Evolutionary conservation across 2,113 vertebrate species (phyloP).

Genomic region (Planiliza haematocheilus): DNA sequence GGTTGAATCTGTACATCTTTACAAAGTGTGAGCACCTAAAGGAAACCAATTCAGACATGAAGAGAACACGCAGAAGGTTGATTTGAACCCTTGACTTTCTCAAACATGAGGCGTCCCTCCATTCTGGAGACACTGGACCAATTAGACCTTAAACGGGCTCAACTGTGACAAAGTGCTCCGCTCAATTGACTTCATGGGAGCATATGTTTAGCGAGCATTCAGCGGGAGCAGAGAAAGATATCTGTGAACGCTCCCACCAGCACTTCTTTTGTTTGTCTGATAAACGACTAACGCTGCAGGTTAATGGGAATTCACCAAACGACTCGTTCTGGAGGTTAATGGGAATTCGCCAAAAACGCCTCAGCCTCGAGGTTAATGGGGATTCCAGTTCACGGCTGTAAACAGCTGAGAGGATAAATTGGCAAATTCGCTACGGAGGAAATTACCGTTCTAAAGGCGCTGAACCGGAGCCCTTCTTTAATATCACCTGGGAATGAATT

Average conservation of each 20-base stretch:
- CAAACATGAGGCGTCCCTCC: no score
- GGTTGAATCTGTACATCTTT: neutral
- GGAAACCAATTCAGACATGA: no score
- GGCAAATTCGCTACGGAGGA: slow-evolving; percentile 55
- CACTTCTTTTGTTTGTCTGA: slow-evolving; percentile 32
- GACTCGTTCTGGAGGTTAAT: slow-evolving; percentile 51
- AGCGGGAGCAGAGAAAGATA: neutral
- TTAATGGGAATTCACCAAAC: slow-evolving; percentile 61
- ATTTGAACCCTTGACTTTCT: no score
- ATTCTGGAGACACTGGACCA: no score
- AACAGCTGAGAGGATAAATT: slow-evolving; percentile 58
- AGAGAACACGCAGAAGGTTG: no score
- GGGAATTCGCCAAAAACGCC: slow-evolving; percentile 53
- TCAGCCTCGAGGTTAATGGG: slow-evolving; percentile 67
- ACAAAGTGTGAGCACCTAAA: no score
- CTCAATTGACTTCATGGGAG: neutral
- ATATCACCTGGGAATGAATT: slow-evolving; percentile 51
- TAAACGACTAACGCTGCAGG: slow-evolving; percentile 39
- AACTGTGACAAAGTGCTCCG: neutral
- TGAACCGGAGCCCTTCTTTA: slow-evolving; percentile 43
- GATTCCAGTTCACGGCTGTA: slow-evolving; percentile 52
- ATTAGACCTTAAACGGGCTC: neutral
- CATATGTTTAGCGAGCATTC: slow-evolving; percentile 11
- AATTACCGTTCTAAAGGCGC: slow-evolving; percentile 54
- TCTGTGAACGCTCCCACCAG: neutral